Evolutionary conservation across 2,797 vertebrate genomes (phyloP).

Genomic region (Iguana delicatissima): DNA sequence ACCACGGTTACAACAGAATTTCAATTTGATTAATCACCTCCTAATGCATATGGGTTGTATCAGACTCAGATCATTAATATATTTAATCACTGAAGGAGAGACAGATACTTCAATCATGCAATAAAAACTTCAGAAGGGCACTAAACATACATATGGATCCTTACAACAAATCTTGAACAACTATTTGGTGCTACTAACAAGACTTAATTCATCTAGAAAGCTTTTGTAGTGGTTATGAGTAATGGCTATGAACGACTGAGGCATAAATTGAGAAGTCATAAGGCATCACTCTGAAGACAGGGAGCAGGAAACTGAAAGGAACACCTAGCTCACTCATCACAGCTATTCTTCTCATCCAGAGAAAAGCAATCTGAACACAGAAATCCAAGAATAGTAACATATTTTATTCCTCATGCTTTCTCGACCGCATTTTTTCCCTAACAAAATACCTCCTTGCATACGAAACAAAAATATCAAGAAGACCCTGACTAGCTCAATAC

Average conservation of each 20-base stretch:
- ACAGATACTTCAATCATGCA: neutral
- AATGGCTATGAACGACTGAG: neutral
- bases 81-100: neutral
- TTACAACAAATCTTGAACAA: neutral
- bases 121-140: neutral
- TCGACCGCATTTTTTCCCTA: neutral
- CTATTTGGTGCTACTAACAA: neutral
- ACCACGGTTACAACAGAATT: neutral
- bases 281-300: neutral
- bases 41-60: neutral
- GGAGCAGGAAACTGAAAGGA: neutral
- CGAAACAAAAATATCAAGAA: neutral
- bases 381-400: neutral
- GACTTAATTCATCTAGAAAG: neutral
- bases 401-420: neutral
- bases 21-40: neutral
- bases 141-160: neutral
- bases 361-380: neutral
- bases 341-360: neutral
- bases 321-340: neutral
- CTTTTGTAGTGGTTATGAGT: neutral
- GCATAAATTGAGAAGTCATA: constrained; percentile 3
- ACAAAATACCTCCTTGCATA: neutral
- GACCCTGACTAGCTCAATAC: neutral
- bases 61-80: neutral